Base-by-base conservation (phyloP, 2,113 vertebrate genomes). In the Apteryx owenii region DNA sequence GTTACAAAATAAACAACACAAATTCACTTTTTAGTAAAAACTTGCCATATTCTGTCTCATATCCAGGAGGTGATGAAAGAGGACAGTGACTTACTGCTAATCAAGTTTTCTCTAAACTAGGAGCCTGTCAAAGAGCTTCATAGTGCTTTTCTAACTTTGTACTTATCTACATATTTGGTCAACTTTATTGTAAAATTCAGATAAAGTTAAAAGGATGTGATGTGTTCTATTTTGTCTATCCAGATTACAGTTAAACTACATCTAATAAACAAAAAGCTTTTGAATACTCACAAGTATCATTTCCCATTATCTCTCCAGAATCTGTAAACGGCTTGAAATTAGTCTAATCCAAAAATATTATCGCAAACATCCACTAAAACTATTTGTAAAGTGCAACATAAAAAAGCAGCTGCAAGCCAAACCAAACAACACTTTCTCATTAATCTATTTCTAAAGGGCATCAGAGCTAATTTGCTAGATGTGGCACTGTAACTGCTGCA, bases 1-100 rank as follows among this genome's bases (percentile, higher is more conserved):
- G 23, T 60, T 77, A 88, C 21, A 51, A 96, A 95, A 83, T 46
- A 89, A 93, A 77, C 95, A 95, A 94, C 91, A 92, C 96, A 70
- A 70, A 90, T 60, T 46, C 33, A 54, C 20, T 79, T 16, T 12
- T 73, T 93, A 72, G 76, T 94, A 95, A 93, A 96, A 97, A 81
- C 77, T 95, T 96, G 78, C 62, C 81, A 72, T 95, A 83, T 50
- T 51, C 31, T 44, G 95, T 53, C 94, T 92, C 21, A 17, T 25
- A 71, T 9, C 23, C 21, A 51, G 53, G 15, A 90, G 51, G 8
- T 23, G 31, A 91, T 46, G n/a, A 16, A 13, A 46, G 42, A 86
- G 17, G 7, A 70, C 7, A 88, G 17, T 7, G 26, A 61, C 36
- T 68, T 13, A 71, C 29, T 17, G 40, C 21, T 26, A 68, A 91